Conservation (phyloP, 2,797 vertebrate species). For the Urosaurus nigricauda region DNA sequence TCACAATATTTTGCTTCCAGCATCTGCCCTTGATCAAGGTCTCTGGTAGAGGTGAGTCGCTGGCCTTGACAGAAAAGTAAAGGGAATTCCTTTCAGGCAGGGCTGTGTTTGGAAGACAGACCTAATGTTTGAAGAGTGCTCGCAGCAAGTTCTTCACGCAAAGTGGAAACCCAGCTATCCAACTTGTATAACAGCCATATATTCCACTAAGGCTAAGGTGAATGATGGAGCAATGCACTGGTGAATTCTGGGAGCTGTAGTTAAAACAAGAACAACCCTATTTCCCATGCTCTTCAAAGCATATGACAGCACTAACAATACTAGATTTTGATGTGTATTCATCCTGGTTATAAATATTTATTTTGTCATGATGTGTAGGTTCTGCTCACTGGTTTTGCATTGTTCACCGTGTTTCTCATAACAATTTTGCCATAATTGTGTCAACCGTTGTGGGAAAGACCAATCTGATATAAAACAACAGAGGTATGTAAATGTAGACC, state of each 20-base stretch:
- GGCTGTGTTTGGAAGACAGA: not conserved
- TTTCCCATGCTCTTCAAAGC: too few relatives aligned
- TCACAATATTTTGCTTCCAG: slow-evolving; percentile 56
- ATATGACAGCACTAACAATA: not conserved
- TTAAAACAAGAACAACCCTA: too few relatives aligned
- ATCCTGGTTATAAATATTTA: not conserved
- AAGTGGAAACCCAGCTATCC: not conserved
- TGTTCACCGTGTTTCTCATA: not conserved
- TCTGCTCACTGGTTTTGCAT: not conserved
- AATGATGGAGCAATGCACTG: not conserved
- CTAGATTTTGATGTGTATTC: not conserved
- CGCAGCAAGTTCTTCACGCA: not conserved
- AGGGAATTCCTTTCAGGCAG: slow-evolving; percentile 8
- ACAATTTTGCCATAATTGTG: not conserved
- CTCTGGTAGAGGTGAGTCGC: slow-evolving; percentile 53
- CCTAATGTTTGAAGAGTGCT: not conserved
- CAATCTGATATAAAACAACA: not conserved
- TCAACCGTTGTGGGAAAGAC: not conserved
- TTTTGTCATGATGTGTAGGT: not conserved
- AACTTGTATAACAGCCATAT: not conserved
- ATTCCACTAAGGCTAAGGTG: not conserved
- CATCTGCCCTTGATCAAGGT: slow-evolving; percentile 59
- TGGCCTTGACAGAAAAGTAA: slow-evolving; percentile 34
- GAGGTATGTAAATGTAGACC: not conserved
- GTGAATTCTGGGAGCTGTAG: too few relatives aligned